These are phyloP conservation scores for Danio albolineatus DNA, from an alignment of 2,797 vertebrate genomes.

Conservation along the genomic window DNA sequence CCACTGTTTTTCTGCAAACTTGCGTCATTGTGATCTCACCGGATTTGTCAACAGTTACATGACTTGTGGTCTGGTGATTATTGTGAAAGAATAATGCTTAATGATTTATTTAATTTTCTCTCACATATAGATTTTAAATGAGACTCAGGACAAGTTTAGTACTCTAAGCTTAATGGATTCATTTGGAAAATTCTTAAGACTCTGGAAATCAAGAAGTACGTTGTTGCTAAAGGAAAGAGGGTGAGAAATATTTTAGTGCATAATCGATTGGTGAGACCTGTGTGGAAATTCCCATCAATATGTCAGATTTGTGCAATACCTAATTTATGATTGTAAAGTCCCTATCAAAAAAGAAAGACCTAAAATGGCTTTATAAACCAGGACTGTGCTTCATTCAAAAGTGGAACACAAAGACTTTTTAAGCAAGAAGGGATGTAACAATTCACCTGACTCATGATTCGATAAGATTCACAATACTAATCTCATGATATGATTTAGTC, in stretches of 20 bases:
- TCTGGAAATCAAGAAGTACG: neutral
- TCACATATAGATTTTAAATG: neutral
- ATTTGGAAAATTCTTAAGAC: neutral
- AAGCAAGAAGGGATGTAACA: no score
- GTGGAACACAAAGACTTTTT: neutral
- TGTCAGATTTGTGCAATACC: neutral
- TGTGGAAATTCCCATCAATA: neutral
- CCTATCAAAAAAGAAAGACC: conserved; percentile 11
- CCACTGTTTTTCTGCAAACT: neutral
- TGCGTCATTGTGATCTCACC: conserved; percentile 26
- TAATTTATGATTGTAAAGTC: neutral
- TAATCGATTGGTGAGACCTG: neutral
- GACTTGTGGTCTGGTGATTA: conserved; percentile 15
- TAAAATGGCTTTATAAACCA: neutral
- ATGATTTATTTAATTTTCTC: conserved; percentile 2
- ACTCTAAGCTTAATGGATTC: neutral
- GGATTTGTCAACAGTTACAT: conserved; percentile 31
- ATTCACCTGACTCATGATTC: no score
- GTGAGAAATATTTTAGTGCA: neutral
- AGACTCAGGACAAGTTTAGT: neutral
- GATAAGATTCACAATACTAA: no score
- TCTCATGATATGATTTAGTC: no score
- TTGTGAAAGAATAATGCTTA: conserved; percentile 27
- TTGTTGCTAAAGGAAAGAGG: neutral
- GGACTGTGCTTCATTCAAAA: neutral